Evolutionary conservation across 2,797 vertebrate genomes (phyloP), one percentile per base, ranked within the genome.

Genomic region (Oophaga sylvatica): DNA sequence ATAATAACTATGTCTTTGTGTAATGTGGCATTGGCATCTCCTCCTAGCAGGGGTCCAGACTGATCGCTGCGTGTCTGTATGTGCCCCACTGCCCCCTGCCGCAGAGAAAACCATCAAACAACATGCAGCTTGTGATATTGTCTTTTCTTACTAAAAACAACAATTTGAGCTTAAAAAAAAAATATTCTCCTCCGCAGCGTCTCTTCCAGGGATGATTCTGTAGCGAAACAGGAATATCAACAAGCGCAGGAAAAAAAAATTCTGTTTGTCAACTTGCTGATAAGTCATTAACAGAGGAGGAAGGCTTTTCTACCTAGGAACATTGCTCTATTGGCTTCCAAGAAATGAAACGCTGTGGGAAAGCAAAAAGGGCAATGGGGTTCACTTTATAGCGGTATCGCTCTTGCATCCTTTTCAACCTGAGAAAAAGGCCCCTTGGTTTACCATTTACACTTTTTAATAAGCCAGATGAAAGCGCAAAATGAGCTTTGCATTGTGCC

Each of bases 1-100:
- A 88, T 88, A 88, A 88, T 88, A 88, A 88, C 83, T 81, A 88
- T 85, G 85, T 88, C 87, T 88, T 85, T 88, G 83, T 88, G 87
- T 88, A 88, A 88, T 88, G 78, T 85, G 78, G 83, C 83, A 80
- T 81, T 81, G 70, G 87, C 77, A 81, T 84, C 87, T 88, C 77
- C 83, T 79, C 87, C 57, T 77, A 88, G 87, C 87, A 85, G 87
- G 87, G 87, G 87, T 85, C 87, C 83, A 77, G 87, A 81, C 77
- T 88, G 87, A 88, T 88, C 79, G 62, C 87, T 70, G 77, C 68
- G 83, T 70, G 62, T 81, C 83, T 85, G 65, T 85, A 62, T 85
- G 70, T 85, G 79, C 82, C 87, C 87, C 83, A 79, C 41, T 85
- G 87, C 87, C 83, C 87, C 87, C 87, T 88, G 77, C 87, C 83